Conservation (phyloP, 2,113 vertebrate species). For the Gila orcuttii region DNA sequence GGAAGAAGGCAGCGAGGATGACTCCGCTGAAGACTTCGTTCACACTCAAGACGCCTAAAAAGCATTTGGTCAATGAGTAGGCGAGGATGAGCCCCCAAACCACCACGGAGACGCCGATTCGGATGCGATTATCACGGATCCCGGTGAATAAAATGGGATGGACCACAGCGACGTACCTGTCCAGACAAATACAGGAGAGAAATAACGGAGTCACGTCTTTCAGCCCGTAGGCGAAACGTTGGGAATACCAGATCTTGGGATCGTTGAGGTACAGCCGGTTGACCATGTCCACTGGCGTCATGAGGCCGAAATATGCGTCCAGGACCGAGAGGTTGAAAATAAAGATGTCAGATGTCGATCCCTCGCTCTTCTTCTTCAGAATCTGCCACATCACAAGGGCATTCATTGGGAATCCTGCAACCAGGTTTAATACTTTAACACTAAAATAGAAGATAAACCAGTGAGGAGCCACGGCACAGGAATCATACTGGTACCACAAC, state of each 20-base stretch:
- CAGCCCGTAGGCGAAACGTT: conserved; percentile 71
- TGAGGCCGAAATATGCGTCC: conserved; percentile 75
- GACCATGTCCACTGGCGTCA: conserved; percentile 68
- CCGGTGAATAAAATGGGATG: conserved; percentile 71
- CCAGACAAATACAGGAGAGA: conserved; percentile 74
- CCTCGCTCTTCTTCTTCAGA: conserved; percentile 59
- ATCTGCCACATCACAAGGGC: conserved; percentile 75
- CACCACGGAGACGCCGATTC: conserved; percentile 54
- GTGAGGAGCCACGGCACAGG: conserved; percentile 64
- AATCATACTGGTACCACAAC: conserved; percentile 69
- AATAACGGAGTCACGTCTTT: conserved; percentile 74
- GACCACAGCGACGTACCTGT: conserved; percentile 77
- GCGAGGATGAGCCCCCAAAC: conserved; percentile 69
- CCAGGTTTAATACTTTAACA: conserved; percentile 75
- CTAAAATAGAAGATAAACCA: conserved; percentile 73
- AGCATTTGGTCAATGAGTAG: conserved; percentile 65
- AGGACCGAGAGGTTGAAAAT: conserved; percentile 74
- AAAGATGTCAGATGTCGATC: conserved; percentile 73
- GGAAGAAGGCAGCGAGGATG: conserved; percentile 70
- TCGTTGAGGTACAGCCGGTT: conserved; percentile 68
- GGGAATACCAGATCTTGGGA: conserved; percentile 64
- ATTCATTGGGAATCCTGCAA: conserved; percentile 70
- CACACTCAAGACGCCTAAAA: conserved; percentile 58
- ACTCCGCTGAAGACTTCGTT: conserved; percentile 67
- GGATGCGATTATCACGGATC: conserved; percentile 68